phyloP scores from a whole-genome alignment of 2,888 invertebrate genomes.

The Biston stratarius region DNA sequence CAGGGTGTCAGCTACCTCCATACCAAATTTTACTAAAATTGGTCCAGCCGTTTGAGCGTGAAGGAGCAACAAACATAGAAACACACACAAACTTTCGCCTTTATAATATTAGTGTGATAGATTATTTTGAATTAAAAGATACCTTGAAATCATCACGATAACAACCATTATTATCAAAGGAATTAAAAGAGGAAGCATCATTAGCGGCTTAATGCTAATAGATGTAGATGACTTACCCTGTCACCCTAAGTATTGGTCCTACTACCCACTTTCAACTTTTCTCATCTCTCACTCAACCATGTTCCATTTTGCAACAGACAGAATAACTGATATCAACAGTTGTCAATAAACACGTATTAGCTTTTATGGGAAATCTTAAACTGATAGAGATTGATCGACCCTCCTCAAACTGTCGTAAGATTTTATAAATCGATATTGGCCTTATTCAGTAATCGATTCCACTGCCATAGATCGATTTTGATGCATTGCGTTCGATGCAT shows the following conservation, averaged over 20 bases:
- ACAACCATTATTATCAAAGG: no score
- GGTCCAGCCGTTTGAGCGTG: no score
- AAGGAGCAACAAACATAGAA: no score
- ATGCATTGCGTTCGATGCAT: slow-evolving; percentile 41
- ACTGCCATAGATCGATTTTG: slow-evolving; percentile 40
- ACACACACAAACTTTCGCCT: no score
- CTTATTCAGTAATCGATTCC: slow-evolving; percentile 44
- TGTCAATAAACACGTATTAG: slow-evolving; percentile 41
- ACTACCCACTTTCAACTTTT: background rate
- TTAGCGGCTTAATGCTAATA: background rate
- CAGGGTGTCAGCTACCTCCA: no score
- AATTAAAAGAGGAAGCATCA: no score
- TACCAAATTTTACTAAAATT: no score
- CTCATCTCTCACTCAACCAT: slow-evolving; percentile 2
- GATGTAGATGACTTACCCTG: background rate
- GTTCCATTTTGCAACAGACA: slow-evolving; percentile 17
- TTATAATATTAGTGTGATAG: no score
- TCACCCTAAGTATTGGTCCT: no score
- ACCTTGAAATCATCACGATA: no score
- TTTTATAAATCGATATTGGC: slow-evolving; percentile 52
- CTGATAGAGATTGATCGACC: slow-evolving; percentile 51
- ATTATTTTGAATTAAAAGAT: no score
- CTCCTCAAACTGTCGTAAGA: slow-evolving; percentile 49
- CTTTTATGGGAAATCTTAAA: slow-evolving; percentile 49
- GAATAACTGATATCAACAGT: slow-evolving; percentile 16